Conservation (phyloP, 2,797 vertebrate genomes). For the Sphenopsis melanotis region DNA sequence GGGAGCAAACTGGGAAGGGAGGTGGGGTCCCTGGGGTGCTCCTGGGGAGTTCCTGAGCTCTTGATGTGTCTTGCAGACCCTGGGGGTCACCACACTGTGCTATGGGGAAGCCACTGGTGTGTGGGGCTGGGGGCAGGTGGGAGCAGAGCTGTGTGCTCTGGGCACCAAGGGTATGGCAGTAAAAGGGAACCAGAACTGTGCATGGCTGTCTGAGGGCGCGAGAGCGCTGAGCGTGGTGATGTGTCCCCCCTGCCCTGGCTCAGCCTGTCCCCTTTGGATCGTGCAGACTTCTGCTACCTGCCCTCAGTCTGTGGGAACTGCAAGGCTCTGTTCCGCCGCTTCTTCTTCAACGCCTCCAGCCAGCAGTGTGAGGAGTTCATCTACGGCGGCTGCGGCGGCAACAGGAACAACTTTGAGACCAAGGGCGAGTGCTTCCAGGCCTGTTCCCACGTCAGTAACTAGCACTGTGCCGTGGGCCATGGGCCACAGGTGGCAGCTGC, state of each 20-base stretch:
- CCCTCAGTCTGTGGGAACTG: slow-evolving; percentile 10
- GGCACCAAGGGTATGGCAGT: accelerated
- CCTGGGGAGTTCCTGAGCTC: background rate
- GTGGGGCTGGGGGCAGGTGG: accelerated
- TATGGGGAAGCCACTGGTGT: background rate
- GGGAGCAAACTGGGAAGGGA: background rate
- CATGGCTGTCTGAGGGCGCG: background rate
- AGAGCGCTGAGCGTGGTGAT: accelerated
- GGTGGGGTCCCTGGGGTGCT: background rate
- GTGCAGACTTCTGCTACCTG: slow-evolving; percentile 7
- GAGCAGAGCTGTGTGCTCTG: background rate
- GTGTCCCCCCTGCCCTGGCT: background rate
- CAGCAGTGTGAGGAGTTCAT: slow-evolving; percentile 49
- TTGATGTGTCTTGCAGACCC: background rate
- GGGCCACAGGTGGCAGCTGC: background rate
- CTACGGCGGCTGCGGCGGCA: slow-evolving; percentile 48
- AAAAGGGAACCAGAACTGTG: background rate
- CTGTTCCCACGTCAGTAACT: background rate
- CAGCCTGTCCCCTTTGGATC: background rate
- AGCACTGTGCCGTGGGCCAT: accelerated
- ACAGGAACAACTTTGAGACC: slow-evolving; percentile 56
- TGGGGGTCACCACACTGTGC: accelerated
- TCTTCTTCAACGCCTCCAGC: slow-evolving; percentile 26
- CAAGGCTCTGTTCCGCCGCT: background rate
- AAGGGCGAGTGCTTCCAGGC: background rate